A percentile compares a stretch with the other conserved stretches of the same genome.
Conservation (phyloP, 2,113 vertebrate genomes). For the Oncorhynchus clarkii region DNA sequence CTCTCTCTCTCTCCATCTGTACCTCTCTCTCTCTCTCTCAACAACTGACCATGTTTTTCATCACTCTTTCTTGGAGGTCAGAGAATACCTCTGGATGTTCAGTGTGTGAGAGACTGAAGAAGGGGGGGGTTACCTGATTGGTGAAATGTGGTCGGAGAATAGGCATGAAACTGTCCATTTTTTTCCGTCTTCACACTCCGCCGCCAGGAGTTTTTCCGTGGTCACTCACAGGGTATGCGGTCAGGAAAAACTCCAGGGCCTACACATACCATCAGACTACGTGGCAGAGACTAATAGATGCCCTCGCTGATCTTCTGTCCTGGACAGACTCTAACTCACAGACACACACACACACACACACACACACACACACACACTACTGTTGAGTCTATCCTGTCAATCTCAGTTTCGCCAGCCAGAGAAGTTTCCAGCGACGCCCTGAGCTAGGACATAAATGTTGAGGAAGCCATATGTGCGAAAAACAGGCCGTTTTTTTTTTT, state of each 20-base stretch:
- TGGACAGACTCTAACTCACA: not conserved
- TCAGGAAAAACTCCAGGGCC: no score
- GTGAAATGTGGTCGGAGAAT: not conserved
- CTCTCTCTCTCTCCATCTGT: not conserved
- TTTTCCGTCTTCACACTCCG: not conserved
- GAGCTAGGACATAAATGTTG: slow-evolving; percentile 2
- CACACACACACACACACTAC: slow-evolving; percentile 7
- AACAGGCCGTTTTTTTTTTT: not conserved
- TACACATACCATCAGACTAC: not conserved
- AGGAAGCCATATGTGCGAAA: not conserved
- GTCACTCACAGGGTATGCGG: no score
- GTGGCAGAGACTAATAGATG: not conserved
- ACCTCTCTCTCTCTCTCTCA: not conserved
- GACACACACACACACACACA: slow-evolving; percentile 11
- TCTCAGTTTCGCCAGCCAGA: slow-evolving; percentile 40
- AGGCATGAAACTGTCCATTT: not conserved
- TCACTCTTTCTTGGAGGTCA: not conserved
- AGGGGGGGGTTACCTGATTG: slow-evolving; percentile 9
- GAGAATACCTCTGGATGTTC: not conserved
- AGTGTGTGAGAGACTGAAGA: slow-evolving; percentile 19
- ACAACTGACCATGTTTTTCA: not conserved
- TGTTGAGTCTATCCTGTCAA: slow-evolving; percentile 55
- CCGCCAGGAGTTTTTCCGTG: not conserved
- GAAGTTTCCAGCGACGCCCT: slow-evolving; percentile 35
- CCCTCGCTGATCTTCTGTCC: not conserved